Base-by-base conservation (phyloP, 2,113 vertebrate species). In the Puffinus mauretanicus region DNA sequence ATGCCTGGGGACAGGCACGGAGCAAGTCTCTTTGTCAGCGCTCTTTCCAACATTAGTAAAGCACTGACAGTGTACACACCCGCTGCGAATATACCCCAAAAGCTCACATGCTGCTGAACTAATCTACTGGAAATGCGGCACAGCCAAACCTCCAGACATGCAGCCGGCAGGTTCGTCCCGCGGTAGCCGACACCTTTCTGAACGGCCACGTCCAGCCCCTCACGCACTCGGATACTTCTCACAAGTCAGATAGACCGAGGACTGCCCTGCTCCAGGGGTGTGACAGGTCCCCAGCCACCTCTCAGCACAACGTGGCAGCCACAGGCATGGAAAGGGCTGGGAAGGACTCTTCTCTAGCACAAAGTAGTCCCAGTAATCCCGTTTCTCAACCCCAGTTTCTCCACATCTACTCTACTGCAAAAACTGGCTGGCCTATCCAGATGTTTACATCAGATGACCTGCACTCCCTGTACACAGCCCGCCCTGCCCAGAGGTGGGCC, bases 201-300 rank as follows among this genome's bases (percentile, higher is more conserved):
- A 61, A 25, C 15, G 12, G 19, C 20, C 20, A 65, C 1, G 1
- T 27, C 29, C 42, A 52, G 51, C 47, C 51, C 72, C 57, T 67
- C 0, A 0, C 19, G 3, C 4, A 5, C 36, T 21, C 1, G 0
- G 20, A 15, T 0, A 12, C 61, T 69, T 29, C 62, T 67, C 71
- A 8, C 8, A n/a, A 20, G 60, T 9, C 60, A 51, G 46, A 51
- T 3, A 47, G 65, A 42, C 15, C 2, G 4, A 76, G 46, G 13
- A 38, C n/a, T 40, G 46, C 34, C 40, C 55, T 10, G 58, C 54
- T 57, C 27, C 0, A 1, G 42, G 10, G 57, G 2, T 32, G 52
- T 44, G 44, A 79, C 29, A 25, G 32, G 14, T 25, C 62, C 46
- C 36, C n/a, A 62, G 61, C 29, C 52, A 20, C 51, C 22, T 24